phyloP scores from a whole-genome alignment of 1,140 invertebrate genomes.

The Aplysia californica region DNA sequence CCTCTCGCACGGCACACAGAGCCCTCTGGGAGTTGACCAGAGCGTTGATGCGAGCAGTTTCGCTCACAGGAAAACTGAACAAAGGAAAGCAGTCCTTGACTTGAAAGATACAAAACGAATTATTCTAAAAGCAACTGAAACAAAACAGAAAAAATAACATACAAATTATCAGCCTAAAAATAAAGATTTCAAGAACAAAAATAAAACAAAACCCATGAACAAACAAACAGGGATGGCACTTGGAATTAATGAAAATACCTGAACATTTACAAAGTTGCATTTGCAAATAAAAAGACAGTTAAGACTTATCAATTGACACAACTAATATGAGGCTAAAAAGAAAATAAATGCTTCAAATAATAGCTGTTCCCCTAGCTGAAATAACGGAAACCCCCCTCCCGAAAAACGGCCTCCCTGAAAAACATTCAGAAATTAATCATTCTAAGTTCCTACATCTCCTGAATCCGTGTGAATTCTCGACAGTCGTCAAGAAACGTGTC shows the following conservation, averaged over 20 bases:
- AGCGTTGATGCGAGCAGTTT: conserved; percentile 49
- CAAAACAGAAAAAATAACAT: background rate
- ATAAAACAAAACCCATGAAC: background rate
- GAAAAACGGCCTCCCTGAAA: too few relatives aligned
- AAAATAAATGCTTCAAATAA: too few relatives aligned
- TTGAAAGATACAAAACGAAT: too few relatives aligned
- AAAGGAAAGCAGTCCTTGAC: too few relatives aligned
- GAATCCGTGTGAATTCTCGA: conserved; percentile 53
- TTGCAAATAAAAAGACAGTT: too few relatives aligned
- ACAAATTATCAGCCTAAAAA: background rate
- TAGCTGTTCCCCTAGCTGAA: background rate
- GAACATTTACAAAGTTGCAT: too few relatives aligned
- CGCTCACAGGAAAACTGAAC: conserved; percentile 55
- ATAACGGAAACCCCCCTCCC: background rate
- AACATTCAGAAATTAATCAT: background rate
- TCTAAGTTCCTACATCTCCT: background rate
- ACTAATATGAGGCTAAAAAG: too few relatives aligned
- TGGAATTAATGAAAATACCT: background rate
- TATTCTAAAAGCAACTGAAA: too few relatives aligned
- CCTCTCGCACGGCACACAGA: conserved; percentile 33
- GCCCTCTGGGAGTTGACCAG: conserved; percentile 41
- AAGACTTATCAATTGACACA: too few relatives aligned
- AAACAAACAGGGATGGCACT: background rate
- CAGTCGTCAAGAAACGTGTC: conserved; percentile 51
- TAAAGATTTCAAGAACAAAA: background rate